Evolutionary conservation across 2,113 vertebrate species (phyloP).

Genomic region (Pelmatolapia mariae): DNA sequence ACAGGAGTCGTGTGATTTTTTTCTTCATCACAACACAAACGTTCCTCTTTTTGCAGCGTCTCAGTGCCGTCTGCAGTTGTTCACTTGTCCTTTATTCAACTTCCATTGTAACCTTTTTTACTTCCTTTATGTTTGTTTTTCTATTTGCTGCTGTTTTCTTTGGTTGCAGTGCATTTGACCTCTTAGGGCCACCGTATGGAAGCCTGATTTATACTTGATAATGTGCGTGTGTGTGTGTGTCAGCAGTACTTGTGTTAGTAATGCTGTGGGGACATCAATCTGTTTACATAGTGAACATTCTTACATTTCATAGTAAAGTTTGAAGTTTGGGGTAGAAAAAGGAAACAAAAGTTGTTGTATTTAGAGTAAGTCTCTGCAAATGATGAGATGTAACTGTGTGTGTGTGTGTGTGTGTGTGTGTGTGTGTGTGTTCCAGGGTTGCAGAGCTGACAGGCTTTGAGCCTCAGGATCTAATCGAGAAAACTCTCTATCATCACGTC

Average conservation of each 20-base stretch:
- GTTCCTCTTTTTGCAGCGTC: neutral
- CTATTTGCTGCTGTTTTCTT: neutral
- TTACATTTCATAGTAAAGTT: neutral
- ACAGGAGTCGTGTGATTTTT: neutral
- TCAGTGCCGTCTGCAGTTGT: neutral
- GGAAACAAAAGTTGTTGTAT: neutral
- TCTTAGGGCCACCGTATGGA: neutral
- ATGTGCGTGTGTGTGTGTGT: neutral
- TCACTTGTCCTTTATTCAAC: neutral
- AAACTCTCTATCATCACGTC: constrained; percentile 97
- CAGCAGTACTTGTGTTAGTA: neutral
- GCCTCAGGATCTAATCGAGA: constrained; percentile 98
- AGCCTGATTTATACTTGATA: neutral
- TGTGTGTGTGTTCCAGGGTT: constrained; percentile 74
- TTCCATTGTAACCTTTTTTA: neutral
- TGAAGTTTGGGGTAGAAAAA: neutral
- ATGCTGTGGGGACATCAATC: neutral
- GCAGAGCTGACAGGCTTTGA: constrained; percentile 97
- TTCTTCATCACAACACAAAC: neutral
- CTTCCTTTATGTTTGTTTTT: neutral
- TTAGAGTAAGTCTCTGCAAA: neutral
- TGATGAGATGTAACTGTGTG: neutral
- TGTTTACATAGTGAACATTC: neutral
- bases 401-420: neutral
- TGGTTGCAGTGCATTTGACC: neutral